Conservation (phyloP, 1,140 invertebrate species). For the Zaprionus gabonicus region DNA sequence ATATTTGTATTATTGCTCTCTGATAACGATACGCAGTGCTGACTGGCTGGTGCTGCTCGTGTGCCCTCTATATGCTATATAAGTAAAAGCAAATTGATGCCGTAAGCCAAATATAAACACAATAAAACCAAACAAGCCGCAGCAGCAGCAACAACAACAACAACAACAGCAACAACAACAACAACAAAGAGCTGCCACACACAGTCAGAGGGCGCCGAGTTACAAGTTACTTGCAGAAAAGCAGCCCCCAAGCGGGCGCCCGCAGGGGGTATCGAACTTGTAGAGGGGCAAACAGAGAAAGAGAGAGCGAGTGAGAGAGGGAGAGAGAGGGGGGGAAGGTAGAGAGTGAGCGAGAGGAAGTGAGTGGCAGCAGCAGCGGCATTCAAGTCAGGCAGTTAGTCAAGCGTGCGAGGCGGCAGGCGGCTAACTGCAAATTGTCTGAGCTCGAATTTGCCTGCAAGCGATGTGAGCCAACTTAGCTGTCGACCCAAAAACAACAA, state of each 20-base stretch:
- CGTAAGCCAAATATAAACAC: conserved; percentile 82
- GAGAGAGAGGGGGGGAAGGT: not conserved
- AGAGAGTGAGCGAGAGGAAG: conserved; percentile 17
- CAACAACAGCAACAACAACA: conserved; percentile 23
- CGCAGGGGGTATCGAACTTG: conserved; percentile 8
- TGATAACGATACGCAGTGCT: conserved; percentile 68
- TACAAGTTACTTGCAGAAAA: conserved; percentile 41
- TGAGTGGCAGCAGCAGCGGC: conserved; percentile 7
- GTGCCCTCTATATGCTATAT: conserved; percentile 55
- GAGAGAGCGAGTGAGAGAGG: not conserved
- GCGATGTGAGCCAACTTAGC: conserved; percentile 25
- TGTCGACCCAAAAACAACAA: conserved; percentile 13
- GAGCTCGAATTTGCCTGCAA: conserved; percentile 71
- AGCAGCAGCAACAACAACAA: conserved; percentile 63
- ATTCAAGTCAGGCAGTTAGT: conserved; percentile 64
- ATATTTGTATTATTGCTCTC: conserved; percentile 78
- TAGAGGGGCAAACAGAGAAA: not conserved
- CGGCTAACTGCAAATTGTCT: conserved; percentile 78
- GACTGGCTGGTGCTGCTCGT: conserved; percentile 36
- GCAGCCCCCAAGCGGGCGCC: conserved; percentile 1
- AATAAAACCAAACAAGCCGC: conserved; percentile 81
- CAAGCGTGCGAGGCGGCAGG: conserved; percentile 57
- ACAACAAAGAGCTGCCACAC: conserved; percentile 17
- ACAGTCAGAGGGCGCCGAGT: conserved; percentile 40
- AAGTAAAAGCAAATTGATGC: conserved; percentile 78